These are phyloP conservation scores for Pygocentrus nattereri DNA, from an alignment of 2,797 vertebrate species.

Conservation along the genomic window DNA sequence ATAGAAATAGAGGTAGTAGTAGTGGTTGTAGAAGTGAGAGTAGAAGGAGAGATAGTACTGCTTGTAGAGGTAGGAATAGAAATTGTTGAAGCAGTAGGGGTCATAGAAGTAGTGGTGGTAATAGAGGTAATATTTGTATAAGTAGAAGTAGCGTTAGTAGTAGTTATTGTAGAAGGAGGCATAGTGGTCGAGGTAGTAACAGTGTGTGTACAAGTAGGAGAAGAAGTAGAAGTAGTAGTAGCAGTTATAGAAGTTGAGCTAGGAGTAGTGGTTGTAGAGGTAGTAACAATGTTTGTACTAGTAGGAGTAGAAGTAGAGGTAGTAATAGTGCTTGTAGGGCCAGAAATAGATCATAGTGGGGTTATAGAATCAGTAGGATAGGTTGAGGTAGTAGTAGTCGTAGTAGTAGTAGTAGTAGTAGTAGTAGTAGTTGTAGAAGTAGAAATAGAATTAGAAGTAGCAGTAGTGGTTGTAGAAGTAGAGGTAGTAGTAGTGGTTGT, in stretches of 20 bases:
- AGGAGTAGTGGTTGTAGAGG: background rate
- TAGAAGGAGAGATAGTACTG: too few species aligned
- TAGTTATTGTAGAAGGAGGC: too few species aligned
- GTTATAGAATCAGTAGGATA: background rate
- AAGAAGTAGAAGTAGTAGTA: background rate
- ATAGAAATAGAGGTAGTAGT: too few species aligned
- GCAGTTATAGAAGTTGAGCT: background rate
- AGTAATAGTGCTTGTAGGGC: background rate
- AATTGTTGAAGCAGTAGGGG: background rate
- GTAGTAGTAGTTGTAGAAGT: background rate
- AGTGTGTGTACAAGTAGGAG: too few species aligned
- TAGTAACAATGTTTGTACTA: background rate
- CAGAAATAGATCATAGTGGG: background rate
- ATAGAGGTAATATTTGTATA: background rate
- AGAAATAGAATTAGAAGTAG: background rate
- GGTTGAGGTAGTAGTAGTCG: too few species aligned
- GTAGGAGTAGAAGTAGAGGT: background rate
- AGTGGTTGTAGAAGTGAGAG: too few species aligned
- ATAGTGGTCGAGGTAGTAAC: too few species aligned
- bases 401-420: background rate
- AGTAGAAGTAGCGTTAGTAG: background rate
- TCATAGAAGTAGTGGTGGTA: background rate
- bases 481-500: background rate
- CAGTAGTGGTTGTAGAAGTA: background rate
- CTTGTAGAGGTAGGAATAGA: background rate